Conservation (phyloP, 2,113 vertebrate species). For the Aythya baeri region DNA sequence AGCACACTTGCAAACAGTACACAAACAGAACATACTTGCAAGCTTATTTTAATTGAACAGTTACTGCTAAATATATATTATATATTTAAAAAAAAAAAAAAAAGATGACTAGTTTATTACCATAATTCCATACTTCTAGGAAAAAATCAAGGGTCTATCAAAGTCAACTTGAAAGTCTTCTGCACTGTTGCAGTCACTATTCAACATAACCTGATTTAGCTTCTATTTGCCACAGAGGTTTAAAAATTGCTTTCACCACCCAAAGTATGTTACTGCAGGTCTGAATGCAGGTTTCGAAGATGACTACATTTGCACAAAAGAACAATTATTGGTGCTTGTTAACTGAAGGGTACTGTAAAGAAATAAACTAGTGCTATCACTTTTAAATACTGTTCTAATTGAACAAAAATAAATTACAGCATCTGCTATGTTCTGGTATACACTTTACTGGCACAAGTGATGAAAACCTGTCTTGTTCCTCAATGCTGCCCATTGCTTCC, state of each 20-base stretch:
- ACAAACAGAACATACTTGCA: neutral
- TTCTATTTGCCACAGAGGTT: neutral
- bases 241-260: neutral
- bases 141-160: neutral
- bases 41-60: neutral
- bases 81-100: neutral
- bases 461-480: neutral
- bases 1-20: neutral
- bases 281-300: neutral
- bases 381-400: neutral
- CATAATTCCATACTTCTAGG: neutral
- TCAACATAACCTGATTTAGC: neutral
- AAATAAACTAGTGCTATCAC: neutral
- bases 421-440: neutral
- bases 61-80: neutral
- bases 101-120: neutral
- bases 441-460: accelerated
- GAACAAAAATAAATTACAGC: neutral
- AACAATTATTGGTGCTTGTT: neutral
- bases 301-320: neutral
- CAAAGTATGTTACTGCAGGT: neutral
- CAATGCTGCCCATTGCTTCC: neutral
- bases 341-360: neutral
- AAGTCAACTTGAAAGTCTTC: neutral
- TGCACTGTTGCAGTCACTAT: neutral